Percentiles rank a stretch among this genome's conserved stretches.
These are phyloP conservation scores for Sardina pilchardus DNA, from an alignment of 2,113 vertebrate genomes.

Conservation along the genomic window DNA sequence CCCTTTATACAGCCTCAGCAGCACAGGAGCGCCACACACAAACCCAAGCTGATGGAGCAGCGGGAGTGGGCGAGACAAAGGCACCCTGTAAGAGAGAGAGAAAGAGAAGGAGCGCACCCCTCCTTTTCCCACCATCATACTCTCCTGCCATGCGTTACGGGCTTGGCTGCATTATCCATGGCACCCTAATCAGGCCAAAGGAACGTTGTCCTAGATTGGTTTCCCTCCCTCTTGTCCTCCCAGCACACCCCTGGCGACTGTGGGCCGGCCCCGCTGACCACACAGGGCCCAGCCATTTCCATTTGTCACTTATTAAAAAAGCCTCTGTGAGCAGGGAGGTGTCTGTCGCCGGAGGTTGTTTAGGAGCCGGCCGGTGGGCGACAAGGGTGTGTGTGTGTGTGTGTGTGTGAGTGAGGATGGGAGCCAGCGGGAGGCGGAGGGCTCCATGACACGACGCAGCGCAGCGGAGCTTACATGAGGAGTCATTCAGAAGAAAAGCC, in stretches of 20 bases:
- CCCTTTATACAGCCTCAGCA: constrained; percentile 54
- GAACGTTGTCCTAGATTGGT: constrained; percentile 64
- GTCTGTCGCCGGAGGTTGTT: constrained; percentile 10
- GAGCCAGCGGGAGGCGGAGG: not conserved
- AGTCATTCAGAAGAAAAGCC: not conserved
- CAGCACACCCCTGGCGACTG: constrained; percentile 18
- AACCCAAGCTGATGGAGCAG: constrained; percentile 68
- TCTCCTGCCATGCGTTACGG: constrained; percentile 64
- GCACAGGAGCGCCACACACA: constrained; percentile 66
- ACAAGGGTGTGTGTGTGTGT: too few species aligned
- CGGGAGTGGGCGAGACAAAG: constrained; percentile 70
- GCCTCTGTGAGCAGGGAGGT: constrained; percentile 38
- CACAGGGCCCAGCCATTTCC: constrained; percentile 49
- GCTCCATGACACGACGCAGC: not conserved
- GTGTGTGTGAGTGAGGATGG: constrained; percentile 21
- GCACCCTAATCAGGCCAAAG: constrained; percentile 71
- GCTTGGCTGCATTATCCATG: constrained; percentile 72
- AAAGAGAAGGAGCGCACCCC: constrained; percentile 34
- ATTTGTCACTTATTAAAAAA: constrained; percentile 60
- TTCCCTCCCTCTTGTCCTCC: constrained; percentile 32
- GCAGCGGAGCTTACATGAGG: not conserved
- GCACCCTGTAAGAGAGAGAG: constrained; percentile 56
- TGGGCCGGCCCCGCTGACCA: constrained; percentile 34
- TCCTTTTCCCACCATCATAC: constrained; percentile 51
- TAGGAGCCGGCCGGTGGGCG: constrained; percentile 1